These are phyloP conservation scores for Operophtera brumata DNA, from an alignment of 2,888 invertebrate genomes.

Conservation along the genomic window DNA sequence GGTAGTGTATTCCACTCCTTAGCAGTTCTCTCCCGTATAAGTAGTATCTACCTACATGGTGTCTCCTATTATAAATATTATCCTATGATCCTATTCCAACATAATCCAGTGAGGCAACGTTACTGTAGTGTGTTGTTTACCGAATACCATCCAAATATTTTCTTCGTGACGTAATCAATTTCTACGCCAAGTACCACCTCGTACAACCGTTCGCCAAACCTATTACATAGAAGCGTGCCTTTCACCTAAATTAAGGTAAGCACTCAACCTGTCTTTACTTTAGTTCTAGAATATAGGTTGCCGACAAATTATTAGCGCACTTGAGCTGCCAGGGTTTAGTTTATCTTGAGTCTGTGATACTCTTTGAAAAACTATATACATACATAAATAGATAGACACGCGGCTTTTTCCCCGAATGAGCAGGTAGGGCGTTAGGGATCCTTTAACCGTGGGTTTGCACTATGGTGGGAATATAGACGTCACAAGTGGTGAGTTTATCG, in stretches of 20 bases:
- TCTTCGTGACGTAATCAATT: conserved; percentile 18
- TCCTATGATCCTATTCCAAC: no score
- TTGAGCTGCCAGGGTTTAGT: conserved; percentile 21
- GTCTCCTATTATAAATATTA: no score
- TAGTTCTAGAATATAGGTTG: conserved; percentile 20
- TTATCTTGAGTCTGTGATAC: conserved; percentile 8
- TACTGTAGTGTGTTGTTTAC: conserved; percentile 6
- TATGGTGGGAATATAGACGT: no score
- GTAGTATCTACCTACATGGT: no score
- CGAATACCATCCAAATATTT: conserved; percentile 8
- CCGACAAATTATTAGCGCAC: conserved; percentile 39
- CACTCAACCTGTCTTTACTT: conserved; percentile 22
- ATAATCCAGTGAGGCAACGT: conserved; percentile 2
- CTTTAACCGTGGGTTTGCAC: no score
- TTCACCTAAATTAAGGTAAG: conserved; percentile 27
- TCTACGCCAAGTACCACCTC: conserved; percentile 7
- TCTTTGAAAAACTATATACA: background rate
- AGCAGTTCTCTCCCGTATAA: no score
- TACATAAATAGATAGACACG: no score
- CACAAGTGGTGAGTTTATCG: no score
- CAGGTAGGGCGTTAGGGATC: no score
- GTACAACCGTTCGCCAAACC: conserved; percentile 11
- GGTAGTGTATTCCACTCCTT: no score
- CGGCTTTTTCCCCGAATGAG: no score
- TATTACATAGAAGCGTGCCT: conserved; percentile 21